phyloP scores from a whole-genome alignment of 2,797 vertebrate species.

The Cuculus canorus region DNA sequence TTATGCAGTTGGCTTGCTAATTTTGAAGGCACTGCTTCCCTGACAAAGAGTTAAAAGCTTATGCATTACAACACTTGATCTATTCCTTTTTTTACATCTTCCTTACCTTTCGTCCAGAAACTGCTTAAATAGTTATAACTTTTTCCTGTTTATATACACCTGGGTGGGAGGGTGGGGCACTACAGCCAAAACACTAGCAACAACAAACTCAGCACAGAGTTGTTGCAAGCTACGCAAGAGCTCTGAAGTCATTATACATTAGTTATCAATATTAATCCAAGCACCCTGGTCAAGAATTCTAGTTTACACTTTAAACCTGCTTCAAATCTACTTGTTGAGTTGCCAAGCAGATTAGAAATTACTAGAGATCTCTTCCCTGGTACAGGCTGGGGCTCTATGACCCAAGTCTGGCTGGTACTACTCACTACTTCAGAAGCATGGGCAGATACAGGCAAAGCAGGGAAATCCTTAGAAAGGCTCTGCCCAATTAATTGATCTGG shows the following conservation, averaged over 20 bases:
- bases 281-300: not conserved
- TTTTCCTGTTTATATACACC: not conserved
- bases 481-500: not conserved
- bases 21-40: not conserved
- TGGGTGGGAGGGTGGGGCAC: not conserved
- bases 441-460: accelerated
- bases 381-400: not conserved
- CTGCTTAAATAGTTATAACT: not conserved
- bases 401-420: not conserved
- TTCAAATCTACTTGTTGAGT: not conserved
- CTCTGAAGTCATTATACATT: not conserved
- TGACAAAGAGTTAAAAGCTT: not conserved
- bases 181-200: not conserved
- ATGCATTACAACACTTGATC: not conserved
- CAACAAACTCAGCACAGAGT: not conserved
- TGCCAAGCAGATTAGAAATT: not conserved
- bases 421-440: not conserved
- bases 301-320: not conserved
- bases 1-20: not conserved
- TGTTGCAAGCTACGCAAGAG: not conserved
- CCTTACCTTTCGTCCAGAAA: not conserved
- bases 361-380: not conserved
- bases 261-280: not conserved
- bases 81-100: not conserved
- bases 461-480: not conserved